These are phyloP conservation scores for Drosophila quadrilineata DNA, from an alignment of 1,140 invertebrate genomes.

Conservation along the genomic window DNA sequence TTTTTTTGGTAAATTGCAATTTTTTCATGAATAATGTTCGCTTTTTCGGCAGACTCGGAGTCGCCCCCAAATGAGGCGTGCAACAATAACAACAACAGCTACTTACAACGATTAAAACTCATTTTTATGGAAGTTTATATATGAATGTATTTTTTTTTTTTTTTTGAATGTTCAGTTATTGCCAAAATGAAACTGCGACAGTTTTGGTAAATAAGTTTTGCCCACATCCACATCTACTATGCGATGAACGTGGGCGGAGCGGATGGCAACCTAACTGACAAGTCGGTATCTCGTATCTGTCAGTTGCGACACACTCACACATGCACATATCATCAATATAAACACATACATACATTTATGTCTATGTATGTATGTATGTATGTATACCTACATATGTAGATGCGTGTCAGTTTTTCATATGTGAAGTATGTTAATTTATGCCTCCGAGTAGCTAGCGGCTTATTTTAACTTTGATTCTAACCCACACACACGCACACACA, in stretches of 20 bases:
- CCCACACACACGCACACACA: slow-evolving; percentile 3
- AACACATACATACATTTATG: not conserved
- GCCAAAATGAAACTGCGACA: slow-evolving; percentile 62
- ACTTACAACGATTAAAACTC: slow-evolving; percentile 17
- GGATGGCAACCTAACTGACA: slow-evolving; percentile 32
- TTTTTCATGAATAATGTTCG: slow-evolving; percentile 29
- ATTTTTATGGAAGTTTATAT: slow-evolving; percentile 32
- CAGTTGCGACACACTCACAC: slow-evolving; percentile 2
- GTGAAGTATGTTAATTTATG: too few species aligned
- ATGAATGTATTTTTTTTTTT: slow-evolving; percentile 41
- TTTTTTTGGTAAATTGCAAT: slow-evolving; percentile 37
- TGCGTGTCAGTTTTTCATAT: too few species aligned
- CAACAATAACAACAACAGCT: slow-evolving; percentile 32
- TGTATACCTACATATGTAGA: not conserved
- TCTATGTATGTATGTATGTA: not conserved
- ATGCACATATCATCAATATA: not conserved
- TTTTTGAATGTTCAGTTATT: too few species aligned
- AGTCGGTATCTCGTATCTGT: slow-evolving; percentile 46
- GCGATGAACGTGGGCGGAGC: slow-evolving; percentile 47
- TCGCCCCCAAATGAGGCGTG: slow-evolving; percentile 49
- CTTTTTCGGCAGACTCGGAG: slow-evolving; percentile 49
- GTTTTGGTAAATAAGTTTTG: slow-evolving; percentile 30
- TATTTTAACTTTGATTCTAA: slow-evolving; percentile 38
- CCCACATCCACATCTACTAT: slow-evolving; percentile 14
- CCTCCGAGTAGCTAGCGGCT: slow-evolving; percentile 22